Base-by-base conservation (phyloP, 2,113 vertebrate genomes). In the Neodon shergylaensis region DNA sequence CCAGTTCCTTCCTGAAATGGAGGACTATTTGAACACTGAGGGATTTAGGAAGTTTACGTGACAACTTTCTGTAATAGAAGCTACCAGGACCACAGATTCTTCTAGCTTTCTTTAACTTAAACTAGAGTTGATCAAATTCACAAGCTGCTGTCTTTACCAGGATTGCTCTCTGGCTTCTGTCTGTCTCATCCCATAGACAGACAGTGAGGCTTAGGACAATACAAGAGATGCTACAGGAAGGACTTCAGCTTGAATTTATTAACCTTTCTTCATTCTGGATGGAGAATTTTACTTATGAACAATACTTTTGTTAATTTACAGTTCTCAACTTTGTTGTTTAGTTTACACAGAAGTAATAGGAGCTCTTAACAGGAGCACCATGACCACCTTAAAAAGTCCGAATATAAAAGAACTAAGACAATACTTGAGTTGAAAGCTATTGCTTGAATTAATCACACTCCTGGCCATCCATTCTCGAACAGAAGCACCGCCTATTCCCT, bases 281-380 rank as follows among this genome's bases (percentile, higher is more conserved):
- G 7, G 42, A 94, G 36, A 92, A 82, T 82, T 94, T 92, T 89
- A 70, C 42, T 66, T 16, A 81, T 13, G n/a, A 82, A 7, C 17
- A 93, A 89, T 44, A 89, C 10, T 84, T 52, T 21, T 90, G 12
- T 66, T 94, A 74, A 44, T 92, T 91, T 94, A 26, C 10, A 70
- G 3, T 31, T 78, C 14, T 94, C 47, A 88, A 81, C 22, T 49
- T 54, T 81, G 21, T 85, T 93, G 17, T 61, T 89, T 54, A 54
- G 36, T 47, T 89, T 81, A 65, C 83, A 66, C 36, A 4, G 39
- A 70, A 89, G 28, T 39, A 22, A 68, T 14, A 3, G 2, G 14
- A 7, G 3, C 7, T 78, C 26, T 66, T 33, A 10, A 47, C 36
- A 90, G 8, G 28, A 31, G 1, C 31, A 0, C 36, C 31, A 44